Percentiles rank a stretch among this genome's conserved stretches.
phyloP scores from a whole-genome alignment of 2,888 invertebrate species.

The Julus scanicus region DNA sequence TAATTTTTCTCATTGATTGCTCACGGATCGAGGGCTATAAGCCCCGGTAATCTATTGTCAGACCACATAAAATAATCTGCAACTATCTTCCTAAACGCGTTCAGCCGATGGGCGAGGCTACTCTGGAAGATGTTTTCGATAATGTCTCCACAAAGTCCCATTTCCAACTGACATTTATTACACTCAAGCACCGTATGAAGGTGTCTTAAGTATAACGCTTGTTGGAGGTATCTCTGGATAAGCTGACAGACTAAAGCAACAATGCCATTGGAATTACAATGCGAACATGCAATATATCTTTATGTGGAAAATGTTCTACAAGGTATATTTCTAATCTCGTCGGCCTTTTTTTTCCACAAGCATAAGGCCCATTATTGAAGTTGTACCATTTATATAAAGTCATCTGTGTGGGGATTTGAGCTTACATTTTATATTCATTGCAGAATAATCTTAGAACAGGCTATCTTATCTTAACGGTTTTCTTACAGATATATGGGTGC shows the following conservation, averaged over 20 bases:
- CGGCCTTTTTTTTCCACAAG: background rate
- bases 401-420: background rate
- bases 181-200: background rate
- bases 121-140: background rate
- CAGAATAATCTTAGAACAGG: background rate
- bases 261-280: background rate
- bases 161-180: constrained; percentile 36
- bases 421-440: background rate
- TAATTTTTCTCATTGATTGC: constrained; percentile 39
- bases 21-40: background rate
- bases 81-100: background rate
- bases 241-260: background rate
- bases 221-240: background rate
- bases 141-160: constrained; percentile 17
- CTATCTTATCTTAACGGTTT: background rate
- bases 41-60: constrained; percentile 1
- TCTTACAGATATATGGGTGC: background rate
- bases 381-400: background rate
- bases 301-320: constrained; percentile 17
- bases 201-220: background rate
- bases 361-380: background rate
- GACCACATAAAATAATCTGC: background rate
- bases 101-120: background rate
- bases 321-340: background rate
- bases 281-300: background rate